These are phyloP conservation scores for Sylvilagus bachmani DNA, from an alignment of 2,113 vertebrate genomes.

Conservation along the genomic window DNA sequence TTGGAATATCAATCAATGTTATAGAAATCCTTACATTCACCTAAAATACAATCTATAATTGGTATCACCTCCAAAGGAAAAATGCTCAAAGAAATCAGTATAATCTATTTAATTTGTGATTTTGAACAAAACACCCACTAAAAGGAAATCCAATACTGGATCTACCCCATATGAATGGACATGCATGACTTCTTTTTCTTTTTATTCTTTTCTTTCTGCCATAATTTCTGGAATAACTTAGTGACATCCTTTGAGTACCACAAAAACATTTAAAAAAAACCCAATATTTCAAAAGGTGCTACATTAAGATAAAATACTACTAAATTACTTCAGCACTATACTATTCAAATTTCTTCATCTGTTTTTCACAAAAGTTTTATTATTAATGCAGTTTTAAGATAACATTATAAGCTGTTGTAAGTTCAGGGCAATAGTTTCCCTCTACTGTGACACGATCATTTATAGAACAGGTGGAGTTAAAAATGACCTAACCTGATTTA, in stretches of 20 bases:
- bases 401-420: neutral
- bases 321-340: neutral
- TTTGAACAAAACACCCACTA: conserved; percentile 35
- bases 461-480: neutral
- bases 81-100: neutral
- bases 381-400: neutral
- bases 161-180: neutral
- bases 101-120: neutral
- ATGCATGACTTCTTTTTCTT: conserved; percentile 1
- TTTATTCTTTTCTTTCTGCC: too few species aligned
- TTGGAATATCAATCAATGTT: neutral
- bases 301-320: neutral
- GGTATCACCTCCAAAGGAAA: neutral
- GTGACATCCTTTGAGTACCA: conserved; percentile 14
- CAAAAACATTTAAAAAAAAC: conserved; percentile 9
- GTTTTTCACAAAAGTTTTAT: neutral
- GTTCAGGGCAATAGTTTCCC: neutral
- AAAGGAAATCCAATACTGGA: neutral
- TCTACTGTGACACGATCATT: neutral
- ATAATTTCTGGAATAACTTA: neutral
- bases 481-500: neutral
- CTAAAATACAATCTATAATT: neutral
- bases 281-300: conserved; percentile 3
- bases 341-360: conserved; percentile 9
- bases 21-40: conserved; percentile 13